phyloP scores from a whole-genome alignment of 1,140 invertebrate species.

The Papilio helenus region DNA sequence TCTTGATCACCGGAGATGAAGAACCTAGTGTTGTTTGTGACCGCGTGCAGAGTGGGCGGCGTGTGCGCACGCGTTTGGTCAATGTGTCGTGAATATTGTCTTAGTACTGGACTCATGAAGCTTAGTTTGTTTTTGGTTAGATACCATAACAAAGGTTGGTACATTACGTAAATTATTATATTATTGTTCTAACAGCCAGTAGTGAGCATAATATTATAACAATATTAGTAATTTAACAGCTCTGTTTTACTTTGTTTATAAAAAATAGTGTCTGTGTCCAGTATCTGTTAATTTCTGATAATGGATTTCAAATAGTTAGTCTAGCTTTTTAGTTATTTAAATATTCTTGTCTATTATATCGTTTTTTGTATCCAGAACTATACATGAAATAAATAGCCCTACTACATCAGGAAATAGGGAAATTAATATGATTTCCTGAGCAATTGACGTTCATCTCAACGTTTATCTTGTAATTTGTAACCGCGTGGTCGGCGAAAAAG shows the following conservation, averaged over 20 bases:
- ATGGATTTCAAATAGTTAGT: neutral
- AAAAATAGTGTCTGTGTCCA: neutral
- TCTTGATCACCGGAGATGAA: conserved; percentile 14
- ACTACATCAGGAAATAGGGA: neutral
- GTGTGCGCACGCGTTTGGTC: conserved; percentile 13
- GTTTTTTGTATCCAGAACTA: neutral
- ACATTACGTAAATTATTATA: neutral
- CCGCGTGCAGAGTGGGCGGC: conserved; percentile 17
- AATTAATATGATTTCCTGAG: neutral
- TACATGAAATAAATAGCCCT: neutral
- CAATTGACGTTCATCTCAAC: neutral
- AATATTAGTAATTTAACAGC: neutral
- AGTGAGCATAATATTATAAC: neutral
- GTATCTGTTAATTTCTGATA: neutral
- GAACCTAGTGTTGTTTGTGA: conserved; percentile 30
- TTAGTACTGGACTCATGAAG: conserved; percentile 15
- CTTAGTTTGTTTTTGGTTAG: conserved; percentile 29
- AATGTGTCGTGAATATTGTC: conserved; percentile 26
- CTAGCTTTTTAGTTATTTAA: no score
- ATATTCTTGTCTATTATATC: no score
- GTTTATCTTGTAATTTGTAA: neutral
- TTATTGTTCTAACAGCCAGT: neutral
- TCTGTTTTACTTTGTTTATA: neutral
- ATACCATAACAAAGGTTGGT: conserved; percentile 24
- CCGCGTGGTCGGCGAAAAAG: neutral